Evolutionary conservation across 2,888 invertebrate species (phyloP), one percentile per base, ranked within the genome.

Genomic region (Eilema caniola): DNA sequence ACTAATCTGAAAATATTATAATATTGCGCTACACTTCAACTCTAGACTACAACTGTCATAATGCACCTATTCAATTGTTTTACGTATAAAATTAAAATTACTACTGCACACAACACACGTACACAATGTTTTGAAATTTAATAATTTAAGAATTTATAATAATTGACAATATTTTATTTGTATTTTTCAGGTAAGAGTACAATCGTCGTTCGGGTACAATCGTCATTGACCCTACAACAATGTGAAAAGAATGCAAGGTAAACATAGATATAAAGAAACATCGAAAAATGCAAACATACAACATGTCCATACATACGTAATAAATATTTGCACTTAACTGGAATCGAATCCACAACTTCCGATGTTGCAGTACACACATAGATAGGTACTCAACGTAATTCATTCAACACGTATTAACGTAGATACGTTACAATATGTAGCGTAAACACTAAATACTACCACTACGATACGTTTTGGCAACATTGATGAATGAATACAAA

Each of bases 361-460:
- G 41, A 41, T 16, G 41, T 41, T 14, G 41, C 41, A 41, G 41
- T 14, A 47, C 20, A 16, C 2, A 16, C 41, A 20, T 37, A 62
- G 23, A 62, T 62, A 37, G 23, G 23, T 33, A 14, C 12, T 61
- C 31, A 20, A 37, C 37, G 20, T 47, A 23, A 62, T 62, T 37
- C 62, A 62, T 62, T 62, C 62, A 37, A 23, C 24, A 60, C 57
- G 33, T 28, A 20, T 60, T 60, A 60, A 31, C 23, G 61, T 66
- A 41, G 20, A 8, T 47, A 47, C 24, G 25, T 20, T 74, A 73
- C 68, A 28, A 62, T 73, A 68, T 61, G 41, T 23, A 80, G 75
- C 70, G 80, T 81, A 81, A 80, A 82, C 77, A 81, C 41, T 60
- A 79, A 81, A 82, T 80, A 78, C 33, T 67, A 66, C 47, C 20